Percentiles rank a stretch among this genome's conserved stretches.
These are phyloP conservation scores for Scolopax mira DNA, from an alignment of 2,113 vertebrate species.

Conservation along the genomic window DNA sequence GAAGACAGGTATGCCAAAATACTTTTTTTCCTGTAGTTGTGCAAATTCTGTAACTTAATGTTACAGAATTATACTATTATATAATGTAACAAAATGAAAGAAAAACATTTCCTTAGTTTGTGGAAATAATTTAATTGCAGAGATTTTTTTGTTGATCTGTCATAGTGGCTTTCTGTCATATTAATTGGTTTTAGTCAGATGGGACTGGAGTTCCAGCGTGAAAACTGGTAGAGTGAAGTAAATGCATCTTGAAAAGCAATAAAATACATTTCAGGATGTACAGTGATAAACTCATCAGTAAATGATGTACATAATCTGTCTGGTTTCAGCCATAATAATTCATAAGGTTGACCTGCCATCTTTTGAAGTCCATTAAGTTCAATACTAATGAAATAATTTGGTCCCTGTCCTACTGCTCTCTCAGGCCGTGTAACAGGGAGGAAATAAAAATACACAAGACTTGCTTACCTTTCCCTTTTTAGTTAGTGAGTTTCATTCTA, in stretches of 20 bases:
- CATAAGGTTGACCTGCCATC: not conserved
- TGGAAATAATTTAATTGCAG: not conserved
- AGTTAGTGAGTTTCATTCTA: not conserved
- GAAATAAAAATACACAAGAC: not conserved
- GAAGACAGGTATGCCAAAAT: not conserved
- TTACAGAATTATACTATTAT: not conserved
- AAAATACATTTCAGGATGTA: not conserved
- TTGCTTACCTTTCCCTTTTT: not conserved
- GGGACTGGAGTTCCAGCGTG: not conserved
- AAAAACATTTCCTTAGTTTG: not conserved
- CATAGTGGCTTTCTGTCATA: not conserved
- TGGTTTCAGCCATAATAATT: not conserved
- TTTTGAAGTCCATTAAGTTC: not conserved
- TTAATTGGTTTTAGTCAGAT: not conserved
- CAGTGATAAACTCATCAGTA: not conserved
- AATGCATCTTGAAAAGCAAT: not conserved
- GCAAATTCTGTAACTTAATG: not conserved
- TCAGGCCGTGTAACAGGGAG: not conserved
- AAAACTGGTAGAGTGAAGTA: not conserved
- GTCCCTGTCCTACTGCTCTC: not conserved
- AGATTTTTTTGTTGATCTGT: not conserved
- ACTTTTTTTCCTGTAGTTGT: not conserved
- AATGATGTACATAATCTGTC: not conserved
- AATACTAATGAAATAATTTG: not conserved
- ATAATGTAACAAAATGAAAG: not conserved